A percentile compares a stretch with the other conserved stretches of the same genome.
These are phyloP conservation scores for Cydia splendana DNA, from an alignment of 1,140 invertebrate species.

Conservation along the genomic window DNA sequence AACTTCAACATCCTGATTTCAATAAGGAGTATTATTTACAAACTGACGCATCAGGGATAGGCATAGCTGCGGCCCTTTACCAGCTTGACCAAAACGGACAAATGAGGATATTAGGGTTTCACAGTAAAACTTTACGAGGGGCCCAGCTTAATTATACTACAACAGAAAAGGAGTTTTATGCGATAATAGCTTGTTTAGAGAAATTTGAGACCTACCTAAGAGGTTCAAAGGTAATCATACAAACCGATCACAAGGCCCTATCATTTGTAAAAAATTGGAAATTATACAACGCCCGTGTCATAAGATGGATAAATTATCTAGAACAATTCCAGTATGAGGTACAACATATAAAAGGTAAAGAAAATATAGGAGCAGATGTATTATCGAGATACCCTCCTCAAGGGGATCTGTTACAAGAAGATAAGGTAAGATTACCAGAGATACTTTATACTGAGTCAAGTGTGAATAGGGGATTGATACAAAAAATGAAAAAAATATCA, in stretches of 20 bases:
- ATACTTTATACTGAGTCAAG: constrained; percentile 34
- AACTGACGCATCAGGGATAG: constrained; percentile 49
- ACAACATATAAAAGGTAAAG: constrained; percentile 52
- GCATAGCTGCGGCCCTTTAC: constrained; percentile 46
- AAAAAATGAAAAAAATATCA: constrained; percentile 23
- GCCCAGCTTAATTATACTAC: constrained; percentile 50
- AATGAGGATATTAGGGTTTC: constrained; percentile 41
- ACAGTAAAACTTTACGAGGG: constrained; percentile 39
- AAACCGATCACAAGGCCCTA: constrained; percentile 75
- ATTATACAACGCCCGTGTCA: constrained; percentile 62
- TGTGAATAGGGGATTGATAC: constrained; percentile 31
- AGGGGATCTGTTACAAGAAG: constrained; percentile 41
- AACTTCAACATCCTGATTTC: constrained; percentile 45
- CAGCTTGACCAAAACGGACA: constrained; percentile 40
- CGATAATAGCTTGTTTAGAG: constrained; percentile 47
- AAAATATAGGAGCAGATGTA: constrained; percentile 50
- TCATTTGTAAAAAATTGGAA: constrained; percentile 66
- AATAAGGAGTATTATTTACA: constrained; percentile 47
- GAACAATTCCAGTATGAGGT: constrained; percentile 68
- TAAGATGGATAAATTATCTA: constrained; percentile 65
- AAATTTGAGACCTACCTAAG: constrained; percentile 48
- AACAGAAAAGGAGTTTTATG: constrained; percentile 57
- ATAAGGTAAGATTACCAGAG: constrained; percentile 33
- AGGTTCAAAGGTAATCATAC: constrained; percentile 48
- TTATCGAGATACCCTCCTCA: constrained; percentile 46